A percentile compares a stretch with the other conserved stretches of the same genome.
Evolutionary conservation across 2,888 invertebrate species (phyloP).

Genomic region (Caenorhabditis panamensis): DNA sequence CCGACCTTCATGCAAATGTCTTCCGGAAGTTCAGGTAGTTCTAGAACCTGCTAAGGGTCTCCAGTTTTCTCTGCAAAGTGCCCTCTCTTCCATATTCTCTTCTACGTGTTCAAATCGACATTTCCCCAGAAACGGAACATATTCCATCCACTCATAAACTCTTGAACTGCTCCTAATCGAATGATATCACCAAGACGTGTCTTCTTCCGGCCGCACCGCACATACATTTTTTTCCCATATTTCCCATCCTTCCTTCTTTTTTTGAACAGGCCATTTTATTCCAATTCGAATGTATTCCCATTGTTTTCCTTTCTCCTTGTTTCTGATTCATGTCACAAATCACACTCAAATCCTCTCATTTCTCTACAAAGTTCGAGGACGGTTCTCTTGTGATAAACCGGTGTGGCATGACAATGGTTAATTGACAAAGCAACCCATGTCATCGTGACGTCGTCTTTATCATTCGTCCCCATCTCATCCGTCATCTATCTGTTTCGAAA

Average conservation of each 20-base stretch:
- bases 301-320: neutral
- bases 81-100: too few relatives aligned
- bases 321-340: conserved; percentile 16
- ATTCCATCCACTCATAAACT: neutral
- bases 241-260: neutral
- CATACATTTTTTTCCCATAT: neutral
- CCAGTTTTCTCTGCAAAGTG: too few relatives aligned
- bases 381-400: conserved; percentile 5
- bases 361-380: conserved; percentile 11
- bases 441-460: neutral
- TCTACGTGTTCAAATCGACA: too few relatives aligned
- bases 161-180: conserved; percentile 31
- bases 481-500: conserved; percentile 21
- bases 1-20: too few relatives aligned
- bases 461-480: neutral
- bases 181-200: conserved; percentile 33
- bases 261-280: neutral
- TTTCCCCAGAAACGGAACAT: too few relatives aligned
- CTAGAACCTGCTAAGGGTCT: too few relatives aligned
- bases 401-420: conserved; percentile 4
- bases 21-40: too few relatives aligned
- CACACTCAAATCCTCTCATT: too few relatives aligned
- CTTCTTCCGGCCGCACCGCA: conserved; percentile 5
- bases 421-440: conserved; percentile 22
- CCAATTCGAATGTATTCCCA: neutral